Evolutionary conservation across 2,113 vertebrate species (phyloP).

Genomic region (Podilymbus podiceps): DNA sequence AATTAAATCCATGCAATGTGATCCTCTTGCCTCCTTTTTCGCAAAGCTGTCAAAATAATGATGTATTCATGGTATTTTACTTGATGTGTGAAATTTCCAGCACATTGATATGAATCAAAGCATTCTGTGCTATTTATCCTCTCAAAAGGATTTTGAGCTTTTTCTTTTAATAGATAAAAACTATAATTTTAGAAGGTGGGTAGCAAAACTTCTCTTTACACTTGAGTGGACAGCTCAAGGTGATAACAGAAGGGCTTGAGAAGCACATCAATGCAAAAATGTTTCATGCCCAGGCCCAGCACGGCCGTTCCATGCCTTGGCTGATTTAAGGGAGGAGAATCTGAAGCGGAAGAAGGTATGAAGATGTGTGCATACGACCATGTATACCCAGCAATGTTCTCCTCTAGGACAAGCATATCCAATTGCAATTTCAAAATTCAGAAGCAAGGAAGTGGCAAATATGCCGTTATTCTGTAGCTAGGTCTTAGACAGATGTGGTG

Average conservation of each 20-base stretch:
- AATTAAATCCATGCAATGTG: conserved; percentile 13
- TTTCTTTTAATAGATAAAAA: conserved; percentile 39
- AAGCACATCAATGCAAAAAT: background rate
- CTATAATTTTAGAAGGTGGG: conserved; percentile 43
- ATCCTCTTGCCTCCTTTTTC: conserved; percentile 29
- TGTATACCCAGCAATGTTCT: background rate
- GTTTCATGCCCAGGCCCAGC: background rate
- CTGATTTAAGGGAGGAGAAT: background rate
- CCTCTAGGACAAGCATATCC: background rate
- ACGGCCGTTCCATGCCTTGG: background rate
- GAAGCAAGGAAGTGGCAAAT: background rate
- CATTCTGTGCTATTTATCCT: conserved; percentile 50
- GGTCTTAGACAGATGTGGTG: fast-evolving
- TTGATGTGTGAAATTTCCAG: conserved; percentile 57
- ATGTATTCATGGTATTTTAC: conserved; percentile 39
- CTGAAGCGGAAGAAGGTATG: background rate
- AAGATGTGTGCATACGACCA: background rate
- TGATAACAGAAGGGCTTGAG: background rate
- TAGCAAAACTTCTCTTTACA: conserved; percentile 19
- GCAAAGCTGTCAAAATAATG: conserved; percentile 57
- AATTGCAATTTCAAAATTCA: background rate
- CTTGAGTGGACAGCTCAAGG: conserved; percentile 32
- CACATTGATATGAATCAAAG: conserved; percentile 46
- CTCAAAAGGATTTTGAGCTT: conserved; percentile 30
- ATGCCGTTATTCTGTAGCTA: background rate